These are phyloP conservation scores for Pogona vitticeps DNA, from an alignment of 2,113 vertebrate genomes.

Conservation along the genomic window DNA sequence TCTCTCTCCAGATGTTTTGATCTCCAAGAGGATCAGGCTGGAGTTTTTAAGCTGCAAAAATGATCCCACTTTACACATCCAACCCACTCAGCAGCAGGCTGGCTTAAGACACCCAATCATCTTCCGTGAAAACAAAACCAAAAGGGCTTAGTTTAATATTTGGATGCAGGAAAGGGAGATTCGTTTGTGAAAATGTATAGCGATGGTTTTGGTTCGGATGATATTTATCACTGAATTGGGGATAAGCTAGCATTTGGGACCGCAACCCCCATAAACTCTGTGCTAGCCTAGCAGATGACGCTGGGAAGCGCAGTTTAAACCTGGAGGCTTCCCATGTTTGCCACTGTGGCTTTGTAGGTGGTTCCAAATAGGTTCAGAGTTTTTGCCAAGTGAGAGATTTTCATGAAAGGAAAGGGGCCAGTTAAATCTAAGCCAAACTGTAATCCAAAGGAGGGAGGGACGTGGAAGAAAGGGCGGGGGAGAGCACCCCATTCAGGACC, in stretches of 20 bases:
- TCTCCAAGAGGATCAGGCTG: background rate
- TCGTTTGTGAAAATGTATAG: accelerated
- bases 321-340: slow-evolving; percentile 59
- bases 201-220: background rate
- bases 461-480: background rate
- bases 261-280: background rate
- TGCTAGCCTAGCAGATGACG: too few species aligned
- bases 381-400: slow-evolving; percentile 44
- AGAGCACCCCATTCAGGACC: too few species aligned
- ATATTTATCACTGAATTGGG: background rate
- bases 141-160: background rate
- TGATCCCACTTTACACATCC: background rate
- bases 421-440: slow-evolving; percentile 14
- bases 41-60: background rate
- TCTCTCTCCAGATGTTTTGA: slow-evolving; percentile 2
- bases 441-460: slow-evolving; percentile 46
- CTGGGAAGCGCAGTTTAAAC: background rate
- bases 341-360: too few species aligned
- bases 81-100: background rate
- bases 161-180: background rate
- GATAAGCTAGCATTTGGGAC: too few species aligned
- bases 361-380: too few species aligned
- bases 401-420: background rate
- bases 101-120: background rate
- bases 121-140: background rate